phyloP scores from a whole-genome alignment of 2,113 vertebrate genomes.

The Malurus alboscapulatus region DNA sequence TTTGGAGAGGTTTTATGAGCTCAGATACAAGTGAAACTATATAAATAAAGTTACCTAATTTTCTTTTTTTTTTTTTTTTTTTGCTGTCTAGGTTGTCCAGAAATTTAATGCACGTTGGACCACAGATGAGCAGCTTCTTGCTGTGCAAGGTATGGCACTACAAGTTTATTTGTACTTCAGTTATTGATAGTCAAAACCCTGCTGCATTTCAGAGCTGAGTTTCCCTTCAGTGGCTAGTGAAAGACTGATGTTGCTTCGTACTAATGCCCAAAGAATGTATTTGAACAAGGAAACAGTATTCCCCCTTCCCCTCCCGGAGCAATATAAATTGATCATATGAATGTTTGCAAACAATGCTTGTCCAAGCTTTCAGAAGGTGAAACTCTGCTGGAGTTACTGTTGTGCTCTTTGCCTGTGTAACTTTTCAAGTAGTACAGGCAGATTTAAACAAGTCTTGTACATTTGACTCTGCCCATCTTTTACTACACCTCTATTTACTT shows the following conservation, averaged over 20 bases:
- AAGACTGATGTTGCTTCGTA: background rate
- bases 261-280: background rate
- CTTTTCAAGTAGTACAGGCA: background rate
- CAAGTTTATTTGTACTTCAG: background rate
- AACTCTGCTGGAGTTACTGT: background rate
- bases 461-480: background rate
- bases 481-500: background rate
- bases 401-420: background rate
- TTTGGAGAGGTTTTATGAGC: background rate
- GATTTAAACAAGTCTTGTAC: background rate
- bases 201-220: background rate
- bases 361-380: background rate
- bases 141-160: conserved; percentile 89
- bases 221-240: background rate
- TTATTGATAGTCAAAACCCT: background rate
- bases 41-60: background rate
- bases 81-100: conserved; percentile 79
- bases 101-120: conserved; percentile 97
- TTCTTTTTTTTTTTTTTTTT: background rate
- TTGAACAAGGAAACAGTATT: background rate
- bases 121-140: conserved; percentile 95
- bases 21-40: background rate
- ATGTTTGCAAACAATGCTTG: background rate
- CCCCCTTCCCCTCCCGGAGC: background rate
- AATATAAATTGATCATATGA: background rate